A percentile compares a stretch with the other conserved stretches of the same genome.
phyloP scores from a whole-genome alignment of 2,113 vertebrate genomes.

The Zingel zingel region DNA sequence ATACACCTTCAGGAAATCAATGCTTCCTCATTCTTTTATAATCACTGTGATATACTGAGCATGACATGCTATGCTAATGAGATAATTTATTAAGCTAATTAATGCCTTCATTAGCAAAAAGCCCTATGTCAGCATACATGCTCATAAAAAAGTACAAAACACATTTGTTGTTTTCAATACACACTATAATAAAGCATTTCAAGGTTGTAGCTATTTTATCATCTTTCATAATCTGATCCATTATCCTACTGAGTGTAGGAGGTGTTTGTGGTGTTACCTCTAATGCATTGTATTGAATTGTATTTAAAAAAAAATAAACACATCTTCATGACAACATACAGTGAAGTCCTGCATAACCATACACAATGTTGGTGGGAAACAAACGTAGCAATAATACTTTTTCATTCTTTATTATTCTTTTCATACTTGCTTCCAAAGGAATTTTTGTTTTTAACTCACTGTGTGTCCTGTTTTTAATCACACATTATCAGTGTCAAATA shows the following conservation, averaged over 20 bases:
- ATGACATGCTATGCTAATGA: constrained; percentile 49
- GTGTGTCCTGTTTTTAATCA: constrained; percentile 3
- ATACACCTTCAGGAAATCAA: constrained; percentile 27
- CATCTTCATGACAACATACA: constrained; percentile 6
- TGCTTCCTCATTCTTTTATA: not conserved
- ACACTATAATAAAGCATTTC: constrained; percentile 6
- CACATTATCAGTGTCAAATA: constrained; percentile 29
- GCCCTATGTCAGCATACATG: constrained; percentile 17
- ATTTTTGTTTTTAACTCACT: constrained; percentile 16
- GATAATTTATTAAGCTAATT: constrained; percentile 55
- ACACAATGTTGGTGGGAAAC: not conserved
- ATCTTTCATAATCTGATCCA: not conserved
- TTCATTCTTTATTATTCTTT: constrained; percentile 10
- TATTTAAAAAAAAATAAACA: constrained; percentile 2
- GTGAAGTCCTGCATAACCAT: not conserved
- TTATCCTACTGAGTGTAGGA: not conserved
- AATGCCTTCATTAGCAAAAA: constrained; percentile 48
- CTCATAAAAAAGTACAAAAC: constrained; percentile 18
- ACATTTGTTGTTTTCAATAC: constrained; percentile 26
- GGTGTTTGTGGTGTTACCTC: not conserved
- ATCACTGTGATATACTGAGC: constrained; percentile 44
- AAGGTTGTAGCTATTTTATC: not conserved
- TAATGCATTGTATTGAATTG: constrained; percentile 5
- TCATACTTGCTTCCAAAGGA: constrained; percentile 11
- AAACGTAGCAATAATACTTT: not conserved